These are phyloP conservation scores for Thaumatotibia leucotreta DNA, from an alignment of 1,140 invertebrate genomes.

Conservation along the genomic window DNA sequence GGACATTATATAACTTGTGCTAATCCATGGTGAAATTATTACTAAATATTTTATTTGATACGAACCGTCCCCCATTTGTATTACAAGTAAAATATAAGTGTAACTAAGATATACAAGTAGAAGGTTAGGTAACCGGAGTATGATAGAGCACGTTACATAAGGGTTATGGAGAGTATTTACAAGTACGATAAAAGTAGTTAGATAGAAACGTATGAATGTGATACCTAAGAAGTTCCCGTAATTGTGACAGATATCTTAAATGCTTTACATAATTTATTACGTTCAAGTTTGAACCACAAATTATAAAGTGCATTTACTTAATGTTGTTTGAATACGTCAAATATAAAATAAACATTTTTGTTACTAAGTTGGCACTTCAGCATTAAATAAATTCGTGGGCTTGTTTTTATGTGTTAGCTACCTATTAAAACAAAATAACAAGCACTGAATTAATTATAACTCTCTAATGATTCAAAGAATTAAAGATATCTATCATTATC, in stretches of 20 bases:
- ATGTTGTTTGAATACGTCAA: too few relatives aligned
- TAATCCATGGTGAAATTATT: not conserved
- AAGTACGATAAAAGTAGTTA: slow-evolving; percentile 1
- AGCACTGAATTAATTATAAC: too few relatives aligned
- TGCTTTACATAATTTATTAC: not conserved
- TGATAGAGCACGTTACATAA: not conserved
- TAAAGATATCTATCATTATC: not conserved
- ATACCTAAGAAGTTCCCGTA: not conserved
- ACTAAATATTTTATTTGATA: slow-evolving; percentile 5
- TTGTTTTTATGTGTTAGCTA: too few relatives aligned
- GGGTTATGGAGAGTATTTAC: not conserved
- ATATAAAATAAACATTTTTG: too few relatives aligned
- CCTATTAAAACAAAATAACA: too few relatives aligned
- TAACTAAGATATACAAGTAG: slow-evolving; percentile 10
- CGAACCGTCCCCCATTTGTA: slow-evolving; percentile 10
- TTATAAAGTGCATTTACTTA: not conserved
- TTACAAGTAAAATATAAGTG: not conserved
- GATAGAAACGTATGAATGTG: slow-evolving; percentile 11
- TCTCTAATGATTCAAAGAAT: not conserved
- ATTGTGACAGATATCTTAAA: not conserved
- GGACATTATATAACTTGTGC: not conserved
- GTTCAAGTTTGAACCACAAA: too few relatives aligned
- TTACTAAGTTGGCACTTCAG: too few relatives aligned
- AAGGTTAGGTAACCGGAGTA: not conserved
- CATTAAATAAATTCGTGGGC: too few relatives aligned